A percentile compares a stretch with the other conserved stretches of the same genome.
phyloP scores from a whole-genome alignment of 2,797 vertebrate species.

The Phrynocephalus vlangalii region DNA sequence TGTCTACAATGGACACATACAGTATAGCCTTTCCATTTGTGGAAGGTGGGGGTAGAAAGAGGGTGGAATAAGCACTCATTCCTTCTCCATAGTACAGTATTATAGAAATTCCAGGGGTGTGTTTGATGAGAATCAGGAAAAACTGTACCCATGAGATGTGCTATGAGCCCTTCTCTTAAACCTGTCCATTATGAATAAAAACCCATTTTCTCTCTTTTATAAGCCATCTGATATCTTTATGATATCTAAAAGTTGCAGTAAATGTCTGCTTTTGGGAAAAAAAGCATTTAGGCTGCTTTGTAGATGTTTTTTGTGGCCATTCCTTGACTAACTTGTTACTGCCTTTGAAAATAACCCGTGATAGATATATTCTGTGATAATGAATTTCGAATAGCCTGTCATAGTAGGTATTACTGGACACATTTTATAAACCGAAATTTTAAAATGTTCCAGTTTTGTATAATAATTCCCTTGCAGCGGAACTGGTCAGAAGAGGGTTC shows the following conservation, averaged over 20 bases:
- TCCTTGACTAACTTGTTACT: neutral
- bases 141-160: neutral
- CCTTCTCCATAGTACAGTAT: too few species aligned
- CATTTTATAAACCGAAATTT: neutral
- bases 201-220: neutral
- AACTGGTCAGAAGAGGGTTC: neutral
- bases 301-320: neutral
- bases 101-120: too few species aligned
- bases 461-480: neutral
- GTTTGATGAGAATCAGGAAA: neutral
- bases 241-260: neutral
- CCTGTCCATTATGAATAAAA: neutral
- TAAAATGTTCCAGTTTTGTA: neutral
- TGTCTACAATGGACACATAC: too few species aligned
- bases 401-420: neutral
- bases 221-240: neutral
- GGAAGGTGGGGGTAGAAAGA: neutral
- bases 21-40: too few species aligned
- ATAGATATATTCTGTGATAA: neutral
- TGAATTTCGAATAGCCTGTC: neutral
- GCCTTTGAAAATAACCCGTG: neutral
- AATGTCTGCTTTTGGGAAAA: neutral
- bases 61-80: neutral
- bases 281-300: neutral
- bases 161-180: neutral